Conservation (phyloP, 2,888 invertebrate species). For the Melieria crassipennis region DNA sequence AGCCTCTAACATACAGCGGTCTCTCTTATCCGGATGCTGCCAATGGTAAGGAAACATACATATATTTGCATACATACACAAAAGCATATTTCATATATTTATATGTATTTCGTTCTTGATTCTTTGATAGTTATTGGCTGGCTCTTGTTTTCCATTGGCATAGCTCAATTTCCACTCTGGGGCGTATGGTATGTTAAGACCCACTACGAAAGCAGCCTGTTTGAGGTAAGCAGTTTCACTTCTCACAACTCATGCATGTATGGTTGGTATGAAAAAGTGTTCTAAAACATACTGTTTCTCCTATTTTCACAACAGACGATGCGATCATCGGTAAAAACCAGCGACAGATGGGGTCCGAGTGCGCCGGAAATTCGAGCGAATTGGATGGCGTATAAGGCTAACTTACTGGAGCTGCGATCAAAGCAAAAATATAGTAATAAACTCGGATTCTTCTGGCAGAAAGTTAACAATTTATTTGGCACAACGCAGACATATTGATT, state of each 20-base stretch:
- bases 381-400: constrained; percentile 43
- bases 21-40: constrained; percentile 70
- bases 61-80: constrained; percentile 4
- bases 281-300: background rate
- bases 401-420: constrained; percentile 36
- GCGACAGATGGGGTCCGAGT: constrained; percentile 45
- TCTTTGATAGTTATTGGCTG: constrained; percentile 68
- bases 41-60: constrained; percentile 65
- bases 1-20: constrained; percentile 70
- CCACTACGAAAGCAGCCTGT: constrained; percentile 34
- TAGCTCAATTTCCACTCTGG: too few species aligned
- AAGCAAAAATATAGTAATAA: constrained; percentile 24
- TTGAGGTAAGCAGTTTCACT: background rate
- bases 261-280: constrained; percentile 38
- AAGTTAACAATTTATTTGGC: constrained; percentile 39
- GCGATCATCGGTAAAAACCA: constrained; percentile 37
- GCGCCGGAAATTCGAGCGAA: constrained; percentile 40
- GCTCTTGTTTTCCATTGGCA: too few species aligned
- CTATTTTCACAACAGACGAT: constrained; percentile 30
- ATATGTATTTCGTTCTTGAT: background rate
- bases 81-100: background rate
- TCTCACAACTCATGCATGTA: background rate
- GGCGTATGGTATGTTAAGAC: constrained; percentile 56
- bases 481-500: constrained; percentile 1
- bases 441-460: constrained; percentile 39